A percentile compares a stretch with the other conserved stretches of the same genome.
Evolutionary conservation across 2,113 vertebrate genomes (phyloP).

Genomic region (Platichthys flesus): DNA sequence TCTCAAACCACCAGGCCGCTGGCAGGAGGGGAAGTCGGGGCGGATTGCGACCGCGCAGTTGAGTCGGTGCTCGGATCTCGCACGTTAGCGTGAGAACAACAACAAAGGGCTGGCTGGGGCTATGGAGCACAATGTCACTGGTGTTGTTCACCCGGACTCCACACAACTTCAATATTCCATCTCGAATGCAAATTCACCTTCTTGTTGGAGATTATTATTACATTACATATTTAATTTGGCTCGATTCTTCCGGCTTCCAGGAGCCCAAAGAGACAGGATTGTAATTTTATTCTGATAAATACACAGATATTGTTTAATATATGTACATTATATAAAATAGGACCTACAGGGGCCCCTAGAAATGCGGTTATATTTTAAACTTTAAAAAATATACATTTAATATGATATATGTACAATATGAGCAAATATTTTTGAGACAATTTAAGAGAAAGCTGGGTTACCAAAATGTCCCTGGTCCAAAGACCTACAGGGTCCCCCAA

Average conservation of each 20-base stretch:
- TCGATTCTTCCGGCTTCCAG: too few species aligned
- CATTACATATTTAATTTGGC: neutral
- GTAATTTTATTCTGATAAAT: too few species aligned
- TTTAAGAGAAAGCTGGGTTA: neutral
- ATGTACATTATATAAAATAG: too few species aligned
- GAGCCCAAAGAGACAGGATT: too few species aligned
- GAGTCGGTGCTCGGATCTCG: conserved; percentile 71
- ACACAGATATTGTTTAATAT: too few species aligned
- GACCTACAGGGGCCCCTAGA: too few species aligned
- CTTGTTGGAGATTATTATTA: too few species aligned
- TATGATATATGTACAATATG: too few species aligned
- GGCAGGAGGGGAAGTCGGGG: conserved; percentile 78
- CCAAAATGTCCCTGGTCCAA: neutral
- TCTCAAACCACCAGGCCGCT: conserved; percentile 83
- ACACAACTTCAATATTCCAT: neutral
- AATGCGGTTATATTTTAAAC: too few species aligned
- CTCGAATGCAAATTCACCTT: neutral
- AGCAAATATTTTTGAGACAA: neutral
- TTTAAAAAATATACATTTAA: too few species aligned
- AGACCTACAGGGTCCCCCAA: neutral
- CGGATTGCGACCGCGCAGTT: conserved; percentile 75
- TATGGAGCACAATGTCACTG: neutral
- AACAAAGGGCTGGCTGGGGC: conserved; percentile 72
- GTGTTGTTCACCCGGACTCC: neutral
- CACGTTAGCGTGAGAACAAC: conserved; percentile 79